phyloP scores from a whole-genome alignment of 2,113 vertebrate species.

The Megatriorchis doriae region DNA sequence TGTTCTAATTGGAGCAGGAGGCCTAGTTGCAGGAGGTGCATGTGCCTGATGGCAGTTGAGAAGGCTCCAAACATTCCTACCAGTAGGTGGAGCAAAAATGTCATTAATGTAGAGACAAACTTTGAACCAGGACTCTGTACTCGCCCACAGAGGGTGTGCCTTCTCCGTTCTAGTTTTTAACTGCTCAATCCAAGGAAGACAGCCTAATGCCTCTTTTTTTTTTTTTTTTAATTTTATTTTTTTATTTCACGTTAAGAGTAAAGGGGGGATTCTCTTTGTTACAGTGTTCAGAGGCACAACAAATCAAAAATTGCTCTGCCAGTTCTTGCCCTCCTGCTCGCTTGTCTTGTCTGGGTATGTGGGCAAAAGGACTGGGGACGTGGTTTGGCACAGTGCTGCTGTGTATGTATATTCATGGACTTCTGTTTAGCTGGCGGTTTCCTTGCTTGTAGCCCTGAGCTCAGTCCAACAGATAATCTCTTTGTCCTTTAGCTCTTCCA shows the following conservation, averaged over 20 bases:
- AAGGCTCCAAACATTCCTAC: not conserved
- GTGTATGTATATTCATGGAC: not conserved
- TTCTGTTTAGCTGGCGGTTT: not conserved
- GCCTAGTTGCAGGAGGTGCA: not conserved
- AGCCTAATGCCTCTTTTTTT: not conserved
- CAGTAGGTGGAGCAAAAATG: slow-evolving; percentile 60
- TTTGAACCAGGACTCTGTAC: not conserved
- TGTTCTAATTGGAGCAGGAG: not conserved
- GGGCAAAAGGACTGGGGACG: not conserved
- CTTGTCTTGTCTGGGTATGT: not conserved
- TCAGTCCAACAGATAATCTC: not conserved
- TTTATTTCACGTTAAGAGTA: not conserved
- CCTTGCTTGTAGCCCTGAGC: not conserved
- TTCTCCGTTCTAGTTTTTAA: not conserved
- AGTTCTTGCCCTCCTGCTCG: not conserved
- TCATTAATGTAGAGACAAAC: not conserved
- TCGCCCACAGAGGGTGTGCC: not conserved
- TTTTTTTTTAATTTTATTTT: not conserved
- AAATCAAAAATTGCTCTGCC: not conserved
- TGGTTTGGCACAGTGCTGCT: not conserved
- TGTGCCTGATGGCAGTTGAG: not conserved
- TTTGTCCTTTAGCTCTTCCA: not conserved
- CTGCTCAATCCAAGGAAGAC: not conserved
- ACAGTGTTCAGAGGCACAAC: not conserved
- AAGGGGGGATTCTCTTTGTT: not conserved